Evolutionary conservation across 2,113 vertebrate genomes (phyloP), one percentile per base, ranked within the genome.

Genomic region (Typhlomys cinereus): DNA sequence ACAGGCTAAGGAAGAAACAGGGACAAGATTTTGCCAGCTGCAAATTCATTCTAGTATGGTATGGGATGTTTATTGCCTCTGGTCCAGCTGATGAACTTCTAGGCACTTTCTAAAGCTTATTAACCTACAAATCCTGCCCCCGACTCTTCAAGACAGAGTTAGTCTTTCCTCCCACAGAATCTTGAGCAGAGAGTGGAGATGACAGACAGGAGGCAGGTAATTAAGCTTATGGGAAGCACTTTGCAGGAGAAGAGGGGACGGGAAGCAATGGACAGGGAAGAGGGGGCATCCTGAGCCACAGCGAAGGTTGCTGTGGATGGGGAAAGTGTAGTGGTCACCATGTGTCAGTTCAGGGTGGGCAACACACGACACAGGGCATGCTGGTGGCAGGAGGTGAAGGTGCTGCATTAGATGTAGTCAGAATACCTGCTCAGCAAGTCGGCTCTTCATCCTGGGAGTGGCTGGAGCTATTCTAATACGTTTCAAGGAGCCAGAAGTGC

Each of bases 221-320:
- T 52, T 83, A 29, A 23, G 7, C 44, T 3, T 27, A 64, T 29
- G 27, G 7, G 31, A 59, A 79, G 59, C 62, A 25, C 52, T 75
- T 75, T 90, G 44, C n/a, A 66, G 46, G n/a, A 23, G 36, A 20
- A 91, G 74, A 9, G 73, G 27, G 70, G 89, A 36, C 50, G 85
- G 91, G 79, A 85, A 92, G 75, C 64, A 76, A 62, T 18, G 20
- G 67, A 87, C 48, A 79, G 80, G 44, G 64, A 46, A 84, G 66
- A n/a, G 23, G 27, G 34, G 6, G 52, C n/a, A 86, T 57, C 61
- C 31, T 71, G 66, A 84, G 70, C 6, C 71, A 41, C 31, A 81
- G 48, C 52, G 84, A 66, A 76, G 67, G 73, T 8, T 13, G 34
- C 14, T 66, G 71, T 59, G 41, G 39, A 41, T 34, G 46, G 79